Evolutionary conservation across 2,888 invertebrate species (phyloP), one percentile per base, ranked within the genome.

Genomic region (Notodonta dromedarius): DNA sequence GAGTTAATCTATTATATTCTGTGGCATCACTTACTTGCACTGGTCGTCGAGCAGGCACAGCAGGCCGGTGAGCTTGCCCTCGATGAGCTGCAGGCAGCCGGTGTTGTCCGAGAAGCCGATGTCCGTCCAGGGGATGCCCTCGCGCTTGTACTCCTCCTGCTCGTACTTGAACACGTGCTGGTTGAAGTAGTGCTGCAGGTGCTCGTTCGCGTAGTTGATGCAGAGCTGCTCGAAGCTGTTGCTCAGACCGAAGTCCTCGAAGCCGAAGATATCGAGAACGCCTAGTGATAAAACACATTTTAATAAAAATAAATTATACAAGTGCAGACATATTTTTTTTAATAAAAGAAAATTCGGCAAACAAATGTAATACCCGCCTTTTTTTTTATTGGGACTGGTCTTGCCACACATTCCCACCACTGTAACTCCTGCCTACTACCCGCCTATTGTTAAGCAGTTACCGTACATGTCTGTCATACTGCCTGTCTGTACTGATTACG

Each of bases 121-220:
- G 85, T 98, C 98, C 66, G 97, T 98, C 99, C 98, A 99, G 71
- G 97, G 95, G 67, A 99, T 98, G 35, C 98, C 98, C 90, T 99
- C 98, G 68, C 98, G 95, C 76, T 97, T 94, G 86, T 99, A 99
- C 90, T 99, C 99, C 87, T 99, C 98, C 94, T 99, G 97, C 85
- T 99, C 99, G 83, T 98, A 98, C 91, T 98, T 98, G 93, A 99
- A 99, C 76, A 99, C 99, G 87, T 99, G 99, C 90, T 98, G 98
- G 94, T 99, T 99, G 94, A 99, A 99, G 89, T 99, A 99, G 89
- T 98, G 98, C 92, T 99, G 99, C 58, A 99, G 94, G 89, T 98
- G 98, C 89, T 99, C 99, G 88, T 99, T 99, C 16, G 99, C 99
- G 89, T 98, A 99, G 94, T 99, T 99, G 78, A 99, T 99, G 90